Percentiles rank a stretch among this genome's conserved stretches.
phyloP scores from a whole-genome alignment of 2,113 vertebrate species.

The Sterna hirundo region DNA sequence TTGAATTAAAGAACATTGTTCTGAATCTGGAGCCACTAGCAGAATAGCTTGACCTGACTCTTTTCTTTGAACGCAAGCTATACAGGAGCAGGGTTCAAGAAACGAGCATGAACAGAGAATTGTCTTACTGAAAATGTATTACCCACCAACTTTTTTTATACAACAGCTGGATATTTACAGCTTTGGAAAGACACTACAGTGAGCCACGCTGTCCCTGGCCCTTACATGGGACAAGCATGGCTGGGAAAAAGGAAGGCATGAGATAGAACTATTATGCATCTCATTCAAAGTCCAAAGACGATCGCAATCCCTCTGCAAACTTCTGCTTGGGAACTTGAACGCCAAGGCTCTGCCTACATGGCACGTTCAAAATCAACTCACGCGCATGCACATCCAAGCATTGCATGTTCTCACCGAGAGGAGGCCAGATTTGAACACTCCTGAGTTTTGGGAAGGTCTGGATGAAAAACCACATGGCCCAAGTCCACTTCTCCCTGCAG shows the following conservation, averaged over 20 bases:
- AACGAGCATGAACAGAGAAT: not conserved
- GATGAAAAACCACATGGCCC: constrained; percentile 12
- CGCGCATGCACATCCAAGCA: not conserved
- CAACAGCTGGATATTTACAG: constrained; percentile 19
- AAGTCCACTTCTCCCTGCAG: not conserved
- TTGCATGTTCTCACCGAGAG: not conserved
- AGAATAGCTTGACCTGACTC: not conserved
- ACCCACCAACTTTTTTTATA: not conserved
- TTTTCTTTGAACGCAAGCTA: not conserved
- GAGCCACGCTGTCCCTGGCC: not conserved
- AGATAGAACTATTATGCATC: not conserved
- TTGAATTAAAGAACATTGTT: not conserved
- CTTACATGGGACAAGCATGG: not conserved
- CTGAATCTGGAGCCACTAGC: not conserved
- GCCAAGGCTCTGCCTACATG: not conserved
- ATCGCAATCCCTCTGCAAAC: not conserved
- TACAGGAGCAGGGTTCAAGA: not conserved
- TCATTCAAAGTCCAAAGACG: not conserved
- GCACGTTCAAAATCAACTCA: not conserved
- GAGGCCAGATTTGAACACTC: not conserved
- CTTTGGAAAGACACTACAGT: not conserved
- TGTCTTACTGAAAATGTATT: not conserved
- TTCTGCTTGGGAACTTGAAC: not conserved
- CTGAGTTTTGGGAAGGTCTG: constrained; percentile 7
- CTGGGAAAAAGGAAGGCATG: not conserved